Conservation (phyloP, 1,140 invertebrate genomes). For the Ditylenchus dipsaci region DNA sequence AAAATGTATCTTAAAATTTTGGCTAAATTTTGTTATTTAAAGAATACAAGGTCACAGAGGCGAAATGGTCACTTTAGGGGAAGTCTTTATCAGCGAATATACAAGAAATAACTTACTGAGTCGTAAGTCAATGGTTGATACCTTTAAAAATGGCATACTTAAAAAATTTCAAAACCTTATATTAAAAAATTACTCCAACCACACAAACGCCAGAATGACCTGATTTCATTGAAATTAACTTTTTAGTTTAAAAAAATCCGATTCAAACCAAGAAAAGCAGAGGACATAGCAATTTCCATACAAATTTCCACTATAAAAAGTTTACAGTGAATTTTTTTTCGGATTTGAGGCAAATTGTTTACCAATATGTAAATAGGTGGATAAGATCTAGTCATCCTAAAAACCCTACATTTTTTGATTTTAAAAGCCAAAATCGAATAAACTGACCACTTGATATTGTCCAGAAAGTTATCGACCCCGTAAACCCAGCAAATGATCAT, state of each 20-base stretch:
- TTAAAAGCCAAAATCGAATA: background rate
- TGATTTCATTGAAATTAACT: no score
- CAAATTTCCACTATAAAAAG: conserved; percentile 42
- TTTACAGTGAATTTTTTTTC: no score
- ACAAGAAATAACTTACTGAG: no score
- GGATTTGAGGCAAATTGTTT: no score
- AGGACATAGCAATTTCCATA: conserved; percentile 57
- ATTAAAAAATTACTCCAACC: conserved; percentile 40
- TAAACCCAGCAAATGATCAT: conserved; percentile 55
- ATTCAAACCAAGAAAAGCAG: conserved; percentile 47
- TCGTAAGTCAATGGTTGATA: conserved; percentile 45
- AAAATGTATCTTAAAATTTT: no score
- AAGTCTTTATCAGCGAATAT: no score
- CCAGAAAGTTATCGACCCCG: conserved; percentile 55
- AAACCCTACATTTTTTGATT: conserved; percentile 28
- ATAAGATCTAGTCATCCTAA: conserved; percentile 40
- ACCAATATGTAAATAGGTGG: conserved; percentile 45
- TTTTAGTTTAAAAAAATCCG: background rate
- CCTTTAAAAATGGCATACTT: no score
- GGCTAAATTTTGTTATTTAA: no score
- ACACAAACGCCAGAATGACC: conserved; percentile 53
- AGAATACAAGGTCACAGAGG: conserved; percentile 50
- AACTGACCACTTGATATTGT: conserved; percentile 50
- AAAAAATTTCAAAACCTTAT: no score
- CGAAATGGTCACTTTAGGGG: conserved; percentile 30